Evolutionary conservation across 2,888 invertebrate species (phyloP).

Genomic region (Branchipolynoe longqiensis): DNA sequence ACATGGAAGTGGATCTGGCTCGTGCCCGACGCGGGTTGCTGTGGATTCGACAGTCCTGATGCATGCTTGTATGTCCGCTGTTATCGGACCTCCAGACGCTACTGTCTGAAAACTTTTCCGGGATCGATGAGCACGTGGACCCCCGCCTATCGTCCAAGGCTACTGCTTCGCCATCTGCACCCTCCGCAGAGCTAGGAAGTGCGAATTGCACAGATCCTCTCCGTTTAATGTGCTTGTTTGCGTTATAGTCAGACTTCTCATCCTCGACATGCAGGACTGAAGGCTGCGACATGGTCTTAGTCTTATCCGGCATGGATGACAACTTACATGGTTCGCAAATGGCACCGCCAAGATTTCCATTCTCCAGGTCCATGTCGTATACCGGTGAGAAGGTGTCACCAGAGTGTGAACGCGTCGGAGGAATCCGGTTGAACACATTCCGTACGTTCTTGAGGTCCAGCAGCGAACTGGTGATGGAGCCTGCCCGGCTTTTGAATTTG

Average conservation of each 20-base stretch:
- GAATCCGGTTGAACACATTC: constrained; percentile 22
- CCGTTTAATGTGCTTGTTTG: constrained; percentile 22
- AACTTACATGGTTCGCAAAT: constrained; percentile 33
- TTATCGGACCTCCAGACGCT: constrained; percentile 13
- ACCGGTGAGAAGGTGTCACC: neutral
- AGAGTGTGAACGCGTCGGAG: constrained; percentile 17
- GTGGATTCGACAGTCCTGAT: constrained; percentile 25
- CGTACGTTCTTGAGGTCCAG: constrained; percentile 27
- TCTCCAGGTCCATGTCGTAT: constrained; percentile 45
- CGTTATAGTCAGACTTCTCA: constrained; percentile 40
- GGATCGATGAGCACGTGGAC: constrained; percentile 12
- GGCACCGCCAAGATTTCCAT: constrained; percentile 3
- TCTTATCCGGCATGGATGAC: constrained; percentile 18
- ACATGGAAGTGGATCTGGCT: neutral
- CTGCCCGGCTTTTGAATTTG: neutral
- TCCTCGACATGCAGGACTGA: constrained; percentile 45
- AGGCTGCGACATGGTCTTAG: constrained; percentile 41
- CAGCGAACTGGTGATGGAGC: neutral
- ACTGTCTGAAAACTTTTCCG: neutral
- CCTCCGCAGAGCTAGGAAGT: neutral
- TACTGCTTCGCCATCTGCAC: neutral
- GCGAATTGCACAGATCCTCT: constrained; percentile 42
- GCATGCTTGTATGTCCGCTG: neutral
- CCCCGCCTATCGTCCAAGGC: neutral
- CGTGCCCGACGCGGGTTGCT: constrained; percentile 18